phyloP scores from a whole-genome alignment of 1,140 invertebrate genomes.

The Gonatopus flavifemur region DNA sequence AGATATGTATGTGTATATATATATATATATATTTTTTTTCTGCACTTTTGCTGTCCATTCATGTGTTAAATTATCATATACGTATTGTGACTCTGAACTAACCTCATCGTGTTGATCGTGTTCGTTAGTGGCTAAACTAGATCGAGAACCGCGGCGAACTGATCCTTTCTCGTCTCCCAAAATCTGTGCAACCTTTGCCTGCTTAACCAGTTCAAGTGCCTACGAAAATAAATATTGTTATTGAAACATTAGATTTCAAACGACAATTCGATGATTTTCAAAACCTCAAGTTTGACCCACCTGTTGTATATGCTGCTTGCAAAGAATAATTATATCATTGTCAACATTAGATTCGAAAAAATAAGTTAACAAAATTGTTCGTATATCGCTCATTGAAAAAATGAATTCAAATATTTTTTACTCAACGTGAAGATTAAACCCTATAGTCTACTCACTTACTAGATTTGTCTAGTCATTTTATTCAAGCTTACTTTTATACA shows the following conservation, averaged over 20 bases:
- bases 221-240: constrained; percentile 39
- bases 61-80: constrained; percentile 12
- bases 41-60: constrained; percentile 11
- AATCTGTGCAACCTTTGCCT: constrained; percentile 79
- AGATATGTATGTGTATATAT: not conserved
- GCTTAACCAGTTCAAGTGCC: constrained; percentile 88
- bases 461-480: no score
- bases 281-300: constrained; percentile 37
- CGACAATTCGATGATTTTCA: constrained; percentile 11
- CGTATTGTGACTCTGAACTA: constrained; percentile 39
- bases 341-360: no score
- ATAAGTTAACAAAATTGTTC: not conserved
- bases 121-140: constrained; percentile 52
- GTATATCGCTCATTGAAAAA: not conserved
- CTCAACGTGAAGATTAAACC: not conserved
- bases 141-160: constrained; percentile 50
- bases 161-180: constrained; percentile 59
- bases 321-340: no score
- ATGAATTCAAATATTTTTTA: not conserved
- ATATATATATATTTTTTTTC: not conserved
- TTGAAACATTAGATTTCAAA: not conserved
- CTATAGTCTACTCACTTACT: no score
- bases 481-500: no score
- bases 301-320: constrained; percentile 55
- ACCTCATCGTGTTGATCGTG: constrained; percentile 56